phyloP scores from a whole-genome alignment of 2,113 vertebrate species.

The Chitala chitala region DNA sequence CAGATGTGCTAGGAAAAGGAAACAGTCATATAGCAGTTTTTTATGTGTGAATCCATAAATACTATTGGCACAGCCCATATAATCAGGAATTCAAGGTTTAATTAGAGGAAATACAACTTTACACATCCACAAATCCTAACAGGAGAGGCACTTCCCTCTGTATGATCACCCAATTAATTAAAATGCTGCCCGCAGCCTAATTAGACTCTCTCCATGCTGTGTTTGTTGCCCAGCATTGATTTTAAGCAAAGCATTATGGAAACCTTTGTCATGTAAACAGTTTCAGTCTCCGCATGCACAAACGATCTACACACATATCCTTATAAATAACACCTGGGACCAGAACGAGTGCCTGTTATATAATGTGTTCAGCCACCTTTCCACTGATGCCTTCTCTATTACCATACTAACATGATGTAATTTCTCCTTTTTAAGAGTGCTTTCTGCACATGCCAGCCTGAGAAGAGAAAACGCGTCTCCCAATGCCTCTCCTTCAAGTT shows the following conservation, averaged over 20 bases:
- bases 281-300: neutral
- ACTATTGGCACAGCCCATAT: neutral
- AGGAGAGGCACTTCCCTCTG: neutral
- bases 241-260: neutral
- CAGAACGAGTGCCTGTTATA: neutral
- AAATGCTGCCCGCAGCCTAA: neutral
- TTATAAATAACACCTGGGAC: neutral
- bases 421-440: too few relatives aligned
- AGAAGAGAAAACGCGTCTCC: neutral
- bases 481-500: neutral
- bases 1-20: constrained; percentile 18
- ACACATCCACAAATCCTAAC: neutral
- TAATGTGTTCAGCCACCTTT: neutral
- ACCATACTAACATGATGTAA: neutral
- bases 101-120: neutral
- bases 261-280: neutral
- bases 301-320: too few relatives aligned
- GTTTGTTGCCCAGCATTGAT: neutral
- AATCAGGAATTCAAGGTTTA: neutral
- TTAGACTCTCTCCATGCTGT: constrained; percentile 2
- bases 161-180: constrained; percentile 15
- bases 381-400: neutral
- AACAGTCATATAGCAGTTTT: too few relatives aligned
- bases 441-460: neutral
- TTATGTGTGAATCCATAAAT: constrained; percentile 23